These are phyloP conservation scores for Rhinogobio ventralis DNA, from an alignment of 2,797 vertebrate genomes.

Conservation along the genomic window DNA sequence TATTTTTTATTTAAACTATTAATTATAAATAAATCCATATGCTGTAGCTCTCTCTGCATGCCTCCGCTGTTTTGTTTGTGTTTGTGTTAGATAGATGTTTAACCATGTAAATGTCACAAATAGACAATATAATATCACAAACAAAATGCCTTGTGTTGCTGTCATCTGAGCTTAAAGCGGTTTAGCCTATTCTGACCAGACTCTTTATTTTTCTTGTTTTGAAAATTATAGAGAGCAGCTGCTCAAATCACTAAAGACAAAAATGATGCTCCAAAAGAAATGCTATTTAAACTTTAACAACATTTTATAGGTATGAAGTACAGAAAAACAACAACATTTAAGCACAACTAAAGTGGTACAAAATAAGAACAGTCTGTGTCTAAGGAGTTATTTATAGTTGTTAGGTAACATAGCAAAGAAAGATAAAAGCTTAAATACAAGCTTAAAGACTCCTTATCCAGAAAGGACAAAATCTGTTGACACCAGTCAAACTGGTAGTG, in stretches of 20 bases:
- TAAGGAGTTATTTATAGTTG: neutral
- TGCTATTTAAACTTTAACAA: too few relatives aligned
- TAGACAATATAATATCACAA: neutral
- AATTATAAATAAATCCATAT: constrained; percentile 37
- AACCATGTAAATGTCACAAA: neutral
- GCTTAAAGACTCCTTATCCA: neutral
- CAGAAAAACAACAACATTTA: neutral
- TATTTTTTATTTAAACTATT: constrained; percentile 59
- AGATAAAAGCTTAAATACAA: neutral
- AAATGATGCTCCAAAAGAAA: neutral
- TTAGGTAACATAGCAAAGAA: neutral
- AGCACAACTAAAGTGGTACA: neutral
- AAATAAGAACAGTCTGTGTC: neutral
- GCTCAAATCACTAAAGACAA: neutral
- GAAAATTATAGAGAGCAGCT: neutral
- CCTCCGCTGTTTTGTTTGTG: neutral
- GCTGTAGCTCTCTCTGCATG: neutral
- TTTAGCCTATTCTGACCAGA: neutral
- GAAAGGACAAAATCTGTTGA: neutral
- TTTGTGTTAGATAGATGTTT: neutral
- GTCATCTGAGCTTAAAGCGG: neutral
- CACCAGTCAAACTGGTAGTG: neutral
- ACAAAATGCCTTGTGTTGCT: neutral
- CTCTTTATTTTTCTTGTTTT: neutral
- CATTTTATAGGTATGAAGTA: neutral